These are phyloP conservation scores for Onychomys arenicola DNA, from an alignment of 2,797 vertebrate genomes.

Conservation along the genomic window DNA sequence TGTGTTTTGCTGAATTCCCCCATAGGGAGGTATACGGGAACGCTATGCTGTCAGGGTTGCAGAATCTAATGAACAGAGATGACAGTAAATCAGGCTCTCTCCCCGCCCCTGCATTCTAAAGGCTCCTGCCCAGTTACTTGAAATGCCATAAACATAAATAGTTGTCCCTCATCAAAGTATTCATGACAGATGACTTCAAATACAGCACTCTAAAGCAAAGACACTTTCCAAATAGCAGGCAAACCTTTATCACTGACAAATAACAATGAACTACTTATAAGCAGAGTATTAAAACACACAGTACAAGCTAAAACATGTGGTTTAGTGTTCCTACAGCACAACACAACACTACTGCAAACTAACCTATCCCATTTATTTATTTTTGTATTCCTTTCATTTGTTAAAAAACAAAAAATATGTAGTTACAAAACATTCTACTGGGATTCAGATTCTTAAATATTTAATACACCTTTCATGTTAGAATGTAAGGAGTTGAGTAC, in stretches of 20 bases:
- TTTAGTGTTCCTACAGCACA: not conserved
- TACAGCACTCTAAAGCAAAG: constrained; percentile 78
- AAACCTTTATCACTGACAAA: constrained; percentile 73
- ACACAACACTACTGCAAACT: not conserved
- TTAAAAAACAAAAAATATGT: not conserved
- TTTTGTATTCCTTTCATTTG: not conserved
- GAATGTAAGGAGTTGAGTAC: not conserved
- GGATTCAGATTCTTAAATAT: constrained; percentile 10
- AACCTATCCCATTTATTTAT: not conserved
- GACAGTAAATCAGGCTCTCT: constrained; percentile 86
- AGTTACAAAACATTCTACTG: not conserved
- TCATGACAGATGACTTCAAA: constrained; percentile 85
- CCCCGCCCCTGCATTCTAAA: constrained; percentile 85
- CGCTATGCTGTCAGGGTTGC: constrained; percentile 83
- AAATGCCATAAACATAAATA: constrained; percentile 89
- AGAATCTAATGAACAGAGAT: constrained; percentile 87
- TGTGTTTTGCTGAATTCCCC: constrained; percentile 82
- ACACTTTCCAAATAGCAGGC: constrained; percentile 72
- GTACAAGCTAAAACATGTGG: constrained; percentile 42
- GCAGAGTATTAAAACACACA: constrained; percentile 63
- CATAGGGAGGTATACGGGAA: constrained; percentile 81
- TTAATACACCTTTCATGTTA: not conserved
- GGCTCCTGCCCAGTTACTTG: constrained; percentile 86
- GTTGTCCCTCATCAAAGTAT: constrained; percentile 76
- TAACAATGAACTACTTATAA: constrained; percentile 68